Evolutionary conservation across 2,113 vertebrate species (phyloP), one percentile per base, ranked within the genome.

Genomic region (Odocoileus virginianus): DNA sequence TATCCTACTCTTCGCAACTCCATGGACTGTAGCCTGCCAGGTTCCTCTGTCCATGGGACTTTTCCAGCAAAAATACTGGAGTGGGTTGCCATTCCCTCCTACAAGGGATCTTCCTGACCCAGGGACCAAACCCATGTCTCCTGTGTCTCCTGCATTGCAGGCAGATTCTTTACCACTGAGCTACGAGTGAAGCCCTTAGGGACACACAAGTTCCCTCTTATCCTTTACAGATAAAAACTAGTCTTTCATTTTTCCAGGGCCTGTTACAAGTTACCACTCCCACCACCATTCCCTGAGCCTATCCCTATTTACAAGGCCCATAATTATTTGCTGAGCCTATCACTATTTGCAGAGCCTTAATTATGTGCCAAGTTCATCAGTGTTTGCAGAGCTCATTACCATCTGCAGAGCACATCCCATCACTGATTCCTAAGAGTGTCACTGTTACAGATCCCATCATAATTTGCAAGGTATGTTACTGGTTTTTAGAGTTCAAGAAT

Each of bases 261-360:
- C 43, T n/a, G 40, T 95, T 71, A 82, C 30, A 74, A 74, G 45
- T 54, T 81, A 36, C 50, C 45, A 93, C 13, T 81, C 50, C 87
- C 89, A 82, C 84, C 52, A 81, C 81, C 79, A n/a, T 84, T 89
- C 19, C 7, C 91, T 87, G n/a, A 95, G 58, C 47, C 40, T 47
- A 60, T 55, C 83, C 78, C 60, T 47, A 60, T 89, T 89, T 25
- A 25, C 45, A 82, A n/a, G 74, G 9, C n/a, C 54, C 55, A 25
- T 76, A 28, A 71, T 60, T 64, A 5, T 89, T 79, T 83, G 74
- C 81, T 64, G 93, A 91, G 10, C 43, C 91, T 88, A 28, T 67
- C 55, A 50, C n/a, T 85, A 87, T 95, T 91, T 97, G 74, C 87
- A 96, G 82, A 96, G 86, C 45, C 81, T 97, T 84, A 94, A 94